Evolutionary conservation across 2,797 vertebrate genomes (phyloP).

Genomic region (Macrochelys suwanniensis): DNA sequence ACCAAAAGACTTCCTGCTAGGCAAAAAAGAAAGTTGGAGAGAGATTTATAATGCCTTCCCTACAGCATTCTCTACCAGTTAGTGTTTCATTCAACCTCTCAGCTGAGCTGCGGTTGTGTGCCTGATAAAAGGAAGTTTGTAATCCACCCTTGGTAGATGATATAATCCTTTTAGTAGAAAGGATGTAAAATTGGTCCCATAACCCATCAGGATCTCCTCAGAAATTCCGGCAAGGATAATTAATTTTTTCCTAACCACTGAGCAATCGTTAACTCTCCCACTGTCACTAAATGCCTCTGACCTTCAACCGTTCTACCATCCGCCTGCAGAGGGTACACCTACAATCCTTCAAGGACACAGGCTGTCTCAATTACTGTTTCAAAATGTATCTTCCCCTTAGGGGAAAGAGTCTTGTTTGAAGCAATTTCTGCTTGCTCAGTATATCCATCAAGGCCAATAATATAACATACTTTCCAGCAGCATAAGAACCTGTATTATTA

Average conservation of each 20-base stretch:
- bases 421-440: neutral
- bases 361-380: neutral
- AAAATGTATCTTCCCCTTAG: neutral
- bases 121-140: conserved; percentile 58
- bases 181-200: conserved; percentile 66
- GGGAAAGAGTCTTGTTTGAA: neutral
- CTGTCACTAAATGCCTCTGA: conserved; percentile 25
- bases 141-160: conserved; percentile 50
- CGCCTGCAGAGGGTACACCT: neutral
- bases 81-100: conserved; percentile 66
- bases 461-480: neutral
- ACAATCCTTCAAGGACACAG: neutral
- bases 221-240: conserved; percentile 66
- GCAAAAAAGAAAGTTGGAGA: conserved; percentile 22
- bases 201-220: conserved; percentile 46
- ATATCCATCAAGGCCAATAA: neutral
- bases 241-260: conserved; percentile 52
- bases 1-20: conserved; percentile 43
- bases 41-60: conserved; percentile 17
- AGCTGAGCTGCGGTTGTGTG: conserved; percentile 54
- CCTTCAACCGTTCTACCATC: conserved; percentile 5
- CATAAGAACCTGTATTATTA: neutral
- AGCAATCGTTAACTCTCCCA: conserved; percentile 26
- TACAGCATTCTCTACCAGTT: conserved; percentile 60
- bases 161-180: conserved; percentile 58